phyloP scores from a whole-genome alignment of 2,797 vertebrate species.

The Alfaro cultratus region DNA sequence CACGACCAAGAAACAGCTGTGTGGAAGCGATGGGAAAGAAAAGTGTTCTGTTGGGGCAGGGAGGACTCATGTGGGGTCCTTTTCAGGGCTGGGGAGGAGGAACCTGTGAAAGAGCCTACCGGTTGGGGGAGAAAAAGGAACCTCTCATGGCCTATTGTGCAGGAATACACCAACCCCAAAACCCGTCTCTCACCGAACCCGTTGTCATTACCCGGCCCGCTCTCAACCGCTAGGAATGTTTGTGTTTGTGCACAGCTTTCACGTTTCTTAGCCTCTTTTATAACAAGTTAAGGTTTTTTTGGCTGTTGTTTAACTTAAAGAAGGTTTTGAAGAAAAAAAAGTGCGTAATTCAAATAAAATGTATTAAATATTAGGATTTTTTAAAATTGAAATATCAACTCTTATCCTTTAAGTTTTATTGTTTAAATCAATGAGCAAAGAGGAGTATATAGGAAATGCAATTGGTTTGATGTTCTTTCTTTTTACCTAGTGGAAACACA shows the following conservation, averaged over 20 bases:
- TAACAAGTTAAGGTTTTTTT: not conserved
- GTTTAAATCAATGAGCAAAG: not conserved
- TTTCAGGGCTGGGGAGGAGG: constrained; percentile 66
- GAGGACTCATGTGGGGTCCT: constrained; percentile 72
- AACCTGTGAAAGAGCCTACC: constrained; percentile 79
- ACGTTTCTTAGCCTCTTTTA: constrained; percentile 41
- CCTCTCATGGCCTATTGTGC: constrained; percentile 77
- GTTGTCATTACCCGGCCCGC: constrained; percentile 37
- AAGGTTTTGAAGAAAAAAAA: not conserved
- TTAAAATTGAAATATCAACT: not conserved
- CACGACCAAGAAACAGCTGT: constrained; percentile 78
- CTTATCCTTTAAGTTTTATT: not conserved
- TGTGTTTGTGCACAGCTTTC: constrained; percentile 52
- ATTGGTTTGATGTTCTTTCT: not conserved
- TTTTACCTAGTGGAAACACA: not conserved
- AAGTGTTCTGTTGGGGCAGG: constrained; percentile 59
- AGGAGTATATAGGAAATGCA: not conserved
- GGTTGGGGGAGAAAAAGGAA: constrained; percentile 71
- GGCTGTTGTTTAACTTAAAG: not conserved
- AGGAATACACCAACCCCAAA: constrained; percentile 64
- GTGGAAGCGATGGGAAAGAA: constrained; percentile 77
- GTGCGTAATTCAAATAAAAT: not conserved
- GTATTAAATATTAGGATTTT: not conserved
- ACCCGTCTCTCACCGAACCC: constrained; percentile 61
- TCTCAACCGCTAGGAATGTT: constrained; percentile 65